These are phyloP conservation scores for Deroptyus accipitrinus DNA, from an alignment of 2,113 vertebrate genomes.

Conservation along the genomic window DNA sequence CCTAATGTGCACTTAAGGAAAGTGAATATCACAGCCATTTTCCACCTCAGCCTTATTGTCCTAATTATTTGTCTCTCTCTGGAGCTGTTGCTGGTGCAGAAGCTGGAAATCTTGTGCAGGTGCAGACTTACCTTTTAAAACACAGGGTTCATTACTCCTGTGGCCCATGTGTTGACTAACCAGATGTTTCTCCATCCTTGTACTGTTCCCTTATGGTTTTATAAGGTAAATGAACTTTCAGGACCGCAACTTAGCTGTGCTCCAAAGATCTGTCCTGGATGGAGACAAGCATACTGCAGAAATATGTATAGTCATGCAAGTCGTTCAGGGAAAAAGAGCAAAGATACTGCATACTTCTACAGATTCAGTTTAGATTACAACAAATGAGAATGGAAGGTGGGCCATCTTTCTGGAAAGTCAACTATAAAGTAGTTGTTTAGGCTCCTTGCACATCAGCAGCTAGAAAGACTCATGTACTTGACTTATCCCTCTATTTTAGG, in stretches of 20 bases:
- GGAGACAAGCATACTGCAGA: neutral
- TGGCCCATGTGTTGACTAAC: neutral
- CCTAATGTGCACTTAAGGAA: constrained; percentile 23
- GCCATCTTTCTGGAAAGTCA: neutral
- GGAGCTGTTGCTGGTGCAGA: constrained; percentile 48
- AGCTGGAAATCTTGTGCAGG: constrained; percentile 52
- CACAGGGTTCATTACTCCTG: constrained; percentile 15
- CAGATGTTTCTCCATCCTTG: constrained; percentile 35
- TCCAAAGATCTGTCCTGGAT: neutral
- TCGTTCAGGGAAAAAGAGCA: neutral
- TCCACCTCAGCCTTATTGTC: constrained; percentile 33
- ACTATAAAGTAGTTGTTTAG: neutral
- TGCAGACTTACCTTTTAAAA: constrained; percentile 51
- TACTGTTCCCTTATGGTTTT: constrained; percentile 8
- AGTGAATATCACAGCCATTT: constrained; percentile 35
- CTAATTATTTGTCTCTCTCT: constrained; percentile 62
- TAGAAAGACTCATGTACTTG: neutral
- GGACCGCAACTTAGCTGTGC: neutral
- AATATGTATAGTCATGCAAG: neutral
- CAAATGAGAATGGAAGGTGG: neutral
- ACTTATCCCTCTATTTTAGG: neutral
- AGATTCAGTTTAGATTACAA: neutral
- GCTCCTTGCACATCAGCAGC: neutral
- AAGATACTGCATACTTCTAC: neutral
- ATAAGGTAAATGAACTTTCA: constrained; percentile 16